phyloP scores from a whole-genome alignment of 2,797 vertebrate genomes.

The Muscicapa striata region DNA sequence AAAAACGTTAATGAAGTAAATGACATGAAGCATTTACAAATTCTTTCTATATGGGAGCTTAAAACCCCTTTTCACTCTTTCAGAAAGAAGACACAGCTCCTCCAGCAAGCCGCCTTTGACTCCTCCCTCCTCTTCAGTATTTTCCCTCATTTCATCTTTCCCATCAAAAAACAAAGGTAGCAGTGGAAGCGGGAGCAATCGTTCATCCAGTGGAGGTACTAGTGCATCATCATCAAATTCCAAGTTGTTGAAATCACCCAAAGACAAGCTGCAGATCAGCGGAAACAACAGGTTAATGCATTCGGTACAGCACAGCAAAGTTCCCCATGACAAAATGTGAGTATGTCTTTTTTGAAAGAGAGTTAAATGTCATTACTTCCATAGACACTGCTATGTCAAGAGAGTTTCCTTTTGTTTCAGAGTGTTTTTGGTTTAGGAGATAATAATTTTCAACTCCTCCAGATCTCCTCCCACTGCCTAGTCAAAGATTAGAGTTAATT shows the following conservation, averaged over 20 bases:
- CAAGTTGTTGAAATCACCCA: conserved; percentile 95
- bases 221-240: conserved; percentile 84
- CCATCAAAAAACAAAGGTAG: conserved; percentile 84
- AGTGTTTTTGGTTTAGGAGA: background rate
- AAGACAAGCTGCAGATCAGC: conserved; percentile 94
- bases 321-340: conserved; percentile 90
- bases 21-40: background rate
- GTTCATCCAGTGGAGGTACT: conserved; percentile 82
- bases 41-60: background rate
- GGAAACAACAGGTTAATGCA: conserved; percentile 86
- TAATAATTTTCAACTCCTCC: background rate
- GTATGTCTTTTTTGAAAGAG: conserved; percentile 47
- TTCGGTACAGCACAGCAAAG: conserved; percentile 84
- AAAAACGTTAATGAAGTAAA: background rate
- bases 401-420: background rate
- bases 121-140: conserved; percentile 80
- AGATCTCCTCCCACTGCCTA: background rate
- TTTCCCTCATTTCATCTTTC: conserved; percentile 85
- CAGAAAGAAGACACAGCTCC: conserved; percentile 98
- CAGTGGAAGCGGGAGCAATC: conserved; percentile 78
- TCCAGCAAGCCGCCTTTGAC: conserved; percentile 86
- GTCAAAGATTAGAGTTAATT: background rate
- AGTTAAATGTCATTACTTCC: background rate
- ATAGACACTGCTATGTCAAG: background rate
- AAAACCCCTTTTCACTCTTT: conserved; percentile 1